Conservation (phyloP, 1,140 invertebrate genomes). For the Pseudomyrmex sp. region DNA sequence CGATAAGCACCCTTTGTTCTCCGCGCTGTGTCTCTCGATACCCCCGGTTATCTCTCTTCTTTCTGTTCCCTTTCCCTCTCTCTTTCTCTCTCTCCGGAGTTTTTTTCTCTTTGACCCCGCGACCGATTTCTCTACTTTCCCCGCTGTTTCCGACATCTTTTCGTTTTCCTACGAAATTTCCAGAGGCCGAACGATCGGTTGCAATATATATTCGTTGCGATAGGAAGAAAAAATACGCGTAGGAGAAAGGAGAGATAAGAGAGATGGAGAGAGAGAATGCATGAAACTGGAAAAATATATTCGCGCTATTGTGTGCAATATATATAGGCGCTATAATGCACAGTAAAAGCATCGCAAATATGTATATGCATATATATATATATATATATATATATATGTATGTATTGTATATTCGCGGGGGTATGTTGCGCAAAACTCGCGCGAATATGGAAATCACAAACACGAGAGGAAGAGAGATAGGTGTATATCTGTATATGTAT, state of each 20-base stretch:
- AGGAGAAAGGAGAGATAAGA: too few species aligned
- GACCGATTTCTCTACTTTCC: constrained; percentile 38
- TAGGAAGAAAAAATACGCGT: not conserved
- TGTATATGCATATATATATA: not conserved
- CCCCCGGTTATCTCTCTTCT: constrained; percentile 49
- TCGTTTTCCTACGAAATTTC: constrained; percentile 42
- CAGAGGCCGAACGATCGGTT: not conserved
- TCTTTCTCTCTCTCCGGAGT: constrained; percentile 6
- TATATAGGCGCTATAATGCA: constrained; percentile 28
- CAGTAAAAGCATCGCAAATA: not conserved
- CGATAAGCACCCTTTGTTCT: constrained; percentile 78
- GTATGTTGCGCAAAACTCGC: constrained; percentile 13
- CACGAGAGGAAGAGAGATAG: not conserved
- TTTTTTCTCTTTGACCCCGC: constrained; percentile 31
- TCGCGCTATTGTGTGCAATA: constrained; percentile 2
- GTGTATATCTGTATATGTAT: too few species aligned
- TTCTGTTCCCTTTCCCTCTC: constrained; percentile 34
- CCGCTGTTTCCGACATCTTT: constrained; percentile 12
- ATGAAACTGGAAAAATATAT: constrained; percentile 30
- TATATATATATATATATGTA: not conserved
- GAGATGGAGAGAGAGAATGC: not conserved
- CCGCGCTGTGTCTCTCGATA: constrained; percentile 35
- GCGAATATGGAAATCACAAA: constrained; percentile 26
- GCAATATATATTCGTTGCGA: constrained; percentile 13
- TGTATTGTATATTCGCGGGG: not conserved